Evolutionary conservation across 35 echinoderm and acorn worm genomes (phyloP).

Genomic region (Apostichopus parvimensis): DNA sequence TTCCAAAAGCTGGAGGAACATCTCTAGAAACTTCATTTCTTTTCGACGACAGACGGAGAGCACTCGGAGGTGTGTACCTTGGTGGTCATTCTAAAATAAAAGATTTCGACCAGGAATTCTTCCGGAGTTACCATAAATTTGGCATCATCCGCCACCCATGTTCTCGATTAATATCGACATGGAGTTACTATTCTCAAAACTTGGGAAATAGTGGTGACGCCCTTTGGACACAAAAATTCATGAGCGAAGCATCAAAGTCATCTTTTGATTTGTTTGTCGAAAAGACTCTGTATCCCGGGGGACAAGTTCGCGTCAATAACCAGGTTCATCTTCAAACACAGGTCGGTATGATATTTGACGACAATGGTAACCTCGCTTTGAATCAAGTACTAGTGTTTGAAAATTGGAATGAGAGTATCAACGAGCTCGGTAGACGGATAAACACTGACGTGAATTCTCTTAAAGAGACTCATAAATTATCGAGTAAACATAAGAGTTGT

Average conservation of each 20-base stretch:
- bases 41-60: background rate
- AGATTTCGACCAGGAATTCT: slow-evolving; percentile 10
- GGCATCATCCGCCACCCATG: slow-evolving; percentile 29
- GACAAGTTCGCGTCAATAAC: background rate
- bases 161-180: no score
- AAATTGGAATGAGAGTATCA: slow-evolving; percentile 30
- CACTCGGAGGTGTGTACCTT: background rate
- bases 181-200: no score
- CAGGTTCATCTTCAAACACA: slow-evolving; percentile 8
- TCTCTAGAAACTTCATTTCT: no score
- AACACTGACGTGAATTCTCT: background rate
- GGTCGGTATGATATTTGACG: slow-evolving; percentile 26
- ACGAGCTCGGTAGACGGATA: background rate
- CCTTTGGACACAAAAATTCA: no score
- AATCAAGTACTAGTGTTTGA: slow-evolving; percentile 32
- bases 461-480: background rate
- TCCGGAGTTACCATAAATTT: background rate
- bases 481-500: background rate
- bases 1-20: background rate
- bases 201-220: no score
- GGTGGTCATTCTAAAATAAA: slow-evolving; percentile 18
- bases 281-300: no score
- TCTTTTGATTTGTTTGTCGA: background rate
- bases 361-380: background rate
- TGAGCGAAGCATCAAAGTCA: background rate